Evolutionary conservation across 1,140 invertebrate genomes (phyloP), one percentile per base, ranked within the genome.

Genomic region (Proales similis): DNA sequence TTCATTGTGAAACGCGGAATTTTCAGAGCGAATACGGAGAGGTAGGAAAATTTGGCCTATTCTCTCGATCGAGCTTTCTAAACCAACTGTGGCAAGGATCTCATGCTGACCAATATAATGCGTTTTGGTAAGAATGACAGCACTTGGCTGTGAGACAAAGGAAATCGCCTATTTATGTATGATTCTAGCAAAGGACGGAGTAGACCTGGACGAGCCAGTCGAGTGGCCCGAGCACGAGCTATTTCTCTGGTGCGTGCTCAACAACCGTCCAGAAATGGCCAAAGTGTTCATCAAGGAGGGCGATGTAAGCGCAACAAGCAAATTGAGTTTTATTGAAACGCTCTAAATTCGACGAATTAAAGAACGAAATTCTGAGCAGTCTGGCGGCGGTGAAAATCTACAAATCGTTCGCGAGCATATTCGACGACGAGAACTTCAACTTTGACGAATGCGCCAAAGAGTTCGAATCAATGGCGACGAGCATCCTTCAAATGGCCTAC

Each of bases 361-460:
- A 42, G 36, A 57, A 39, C 12, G 17, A 57, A 57, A 14, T 57
- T 19, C 39, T 57, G 27, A 42, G 33, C 17, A 42, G 51, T 42
- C 36, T 57, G 12, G 27, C 45, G 11, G 51, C 51, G 3, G 27
- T 42, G 9, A 57, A 57, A 57, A 57, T 57, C 27, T 57, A 42
- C 22, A 57, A 57, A 43, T 39, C 51, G 12, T 57, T 42, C 12
- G 51, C 51, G 2, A 6, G 11, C 0, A 2, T 19, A 1, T n/a
- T 42, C n/a, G 51, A 57, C 12, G 19, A 3, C 4, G 20, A 57
- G 2, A 12, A 27, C 19, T 7, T 4, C 17, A n/a, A 19, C 12
- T 57, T 42, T n/a, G 17, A 39, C 14, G 24, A 57, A 7, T 1
- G 39, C 3, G 51, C 51, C 11, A n/a, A 3, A 17, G 51, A 57